These are phyloP conservation scores for Anthrax anthrax DNA, from an alignment of 2,888 invertebrate species.

Conservation along the genomic window DNA sequence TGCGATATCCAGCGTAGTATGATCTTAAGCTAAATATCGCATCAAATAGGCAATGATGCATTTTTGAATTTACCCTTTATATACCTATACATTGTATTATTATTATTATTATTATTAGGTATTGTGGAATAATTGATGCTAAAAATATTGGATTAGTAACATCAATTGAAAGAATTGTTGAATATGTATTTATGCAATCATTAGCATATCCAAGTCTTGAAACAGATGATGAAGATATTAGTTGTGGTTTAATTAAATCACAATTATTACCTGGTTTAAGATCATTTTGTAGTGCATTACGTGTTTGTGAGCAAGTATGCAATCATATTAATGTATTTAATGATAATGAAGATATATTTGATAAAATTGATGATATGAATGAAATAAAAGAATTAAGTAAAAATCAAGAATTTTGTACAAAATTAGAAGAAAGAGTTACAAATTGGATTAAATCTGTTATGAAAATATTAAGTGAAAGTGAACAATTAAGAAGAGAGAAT, in stretches of 20 bases:
- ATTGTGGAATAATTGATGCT: constrained; percentile 69
- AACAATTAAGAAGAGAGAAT: constrained; percentile 79
- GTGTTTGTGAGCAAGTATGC: constrained; percentile 74
- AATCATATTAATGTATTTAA: constrained; percentile 64
- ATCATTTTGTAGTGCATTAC: constrained; percentile 79
- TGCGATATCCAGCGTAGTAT: no score
- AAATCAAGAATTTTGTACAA: constrained; percentile 46
- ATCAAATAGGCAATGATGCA: no score
- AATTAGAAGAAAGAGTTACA: constrained; percentile 58
- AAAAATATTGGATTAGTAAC: constrained; percentile 67
- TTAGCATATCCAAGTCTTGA: constrained; percentile 66
- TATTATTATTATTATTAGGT: no score
- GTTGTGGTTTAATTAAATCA: constrained; percentile 68
- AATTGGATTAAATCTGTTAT: constrained; percentile 69
- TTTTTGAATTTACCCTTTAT: no score
- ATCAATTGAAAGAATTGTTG: constrained; percentile 75
- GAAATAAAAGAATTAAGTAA: constrained; percentile 58
- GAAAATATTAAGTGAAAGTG: constrained; percentile 79
- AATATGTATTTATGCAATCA: constrained; percentile 82
- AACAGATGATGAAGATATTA: constrained; percentile 65
- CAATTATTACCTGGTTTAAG: constrained; percentile 67
- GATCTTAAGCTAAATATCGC: no score
- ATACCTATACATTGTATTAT: no score
- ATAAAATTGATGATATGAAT: constrained; percentile 43
- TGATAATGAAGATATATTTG: constrained; percentile 51